Percentiles rank a stretch among this genome's conserved stretches.
Conservation (phyloP, 1,140 invertebrate species). For the Conus betulinus region DNA sequence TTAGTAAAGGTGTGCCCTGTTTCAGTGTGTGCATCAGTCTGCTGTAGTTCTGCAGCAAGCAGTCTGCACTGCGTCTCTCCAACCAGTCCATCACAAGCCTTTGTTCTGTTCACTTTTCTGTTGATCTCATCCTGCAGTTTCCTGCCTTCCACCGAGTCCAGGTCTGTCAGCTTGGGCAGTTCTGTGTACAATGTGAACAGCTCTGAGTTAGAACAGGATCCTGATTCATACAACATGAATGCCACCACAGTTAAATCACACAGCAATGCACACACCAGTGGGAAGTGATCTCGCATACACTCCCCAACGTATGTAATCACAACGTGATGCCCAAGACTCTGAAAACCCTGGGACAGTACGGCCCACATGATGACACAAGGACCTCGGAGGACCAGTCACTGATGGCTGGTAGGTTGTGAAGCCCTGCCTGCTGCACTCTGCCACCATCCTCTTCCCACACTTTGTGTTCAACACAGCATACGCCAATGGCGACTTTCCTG, state of each 20-base stretch:
- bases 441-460: background rate
- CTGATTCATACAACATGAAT: background rate
- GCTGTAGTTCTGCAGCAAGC: background rate
- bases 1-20: background rate
- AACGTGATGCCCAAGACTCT: too few species aligned
- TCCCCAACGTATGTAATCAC: too few species aligned
- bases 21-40: background rate
- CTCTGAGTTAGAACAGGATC: conserved; percentile 1
- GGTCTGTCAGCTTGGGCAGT: background rate
- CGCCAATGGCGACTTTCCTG: background rate
- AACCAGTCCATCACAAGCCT: background rate
- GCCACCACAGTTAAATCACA: background rate
- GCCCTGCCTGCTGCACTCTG: conserved; percentile 6
- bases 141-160: background rate
- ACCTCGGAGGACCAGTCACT: background rate
- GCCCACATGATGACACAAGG: background rate
- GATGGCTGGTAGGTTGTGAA: background rate
- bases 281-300: too few species aligned
- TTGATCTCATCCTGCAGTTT: too few species aligned
- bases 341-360: too few species aligned
- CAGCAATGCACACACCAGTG: background rate
- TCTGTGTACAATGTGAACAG: background rate
- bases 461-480: background rate
- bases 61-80: background rate
- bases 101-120: background rate